Conservation (phyloP, 2,797 vertebrate genomes). For the Yasuhikotakia modesta region DNA sequence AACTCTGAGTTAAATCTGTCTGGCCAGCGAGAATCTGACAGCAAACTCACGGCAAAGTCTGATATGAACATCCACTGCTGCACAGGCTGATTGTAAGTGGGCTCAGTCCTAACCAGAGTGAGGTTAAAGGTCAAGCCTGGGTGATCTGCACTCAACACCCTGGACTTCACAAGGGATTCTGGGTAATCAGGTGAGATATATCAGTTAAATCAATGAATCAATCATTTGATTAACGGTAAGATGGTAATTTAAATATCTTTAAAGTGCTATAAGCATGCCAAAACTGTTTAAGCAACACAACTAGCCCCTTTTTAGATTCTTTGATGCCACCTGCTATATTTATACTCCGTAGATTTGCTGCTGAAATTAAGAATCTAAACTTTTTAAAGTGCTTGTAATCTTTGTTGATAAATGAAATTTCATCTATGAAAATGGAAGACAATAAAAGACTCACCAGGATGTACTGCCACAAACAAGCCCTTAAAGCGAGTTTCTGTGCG, state of each 20-base stretch:
- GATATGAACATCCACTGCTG: conserved; percentile 93
- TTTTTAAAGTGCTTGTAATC: neutral
- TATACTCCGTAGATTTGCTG: neutral
- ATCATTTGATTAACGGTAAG: neutral
- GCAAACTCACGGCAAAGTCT: conserved; percentile 86
- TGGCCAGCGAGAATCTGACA: too few relatives aligned
- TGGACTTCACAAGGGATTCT: conserved; percentile 80
- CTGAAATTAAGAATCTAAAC: neutral
- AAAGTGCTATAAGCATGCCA: too few relatives aligned
- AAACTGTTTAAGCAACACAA: neutral
- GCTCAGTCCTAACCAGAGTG: conserved; percentile 83
- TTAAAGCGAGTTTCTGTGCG: conserved; percentile 89
- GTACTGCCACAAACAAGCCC: conserved; percentile 87
- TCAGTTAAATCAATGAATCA: neutral
- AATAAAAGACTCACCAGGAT: conserved; percentile 71
- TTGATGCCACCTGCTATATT: neutral
- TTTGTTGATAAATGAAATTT: neutral
- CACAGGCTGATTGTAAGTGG: conserved; percentile 85
- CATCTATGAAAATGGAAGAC: neutral
- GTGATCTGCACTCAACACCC: conserved; percentile 86
- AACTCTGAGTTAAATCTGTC: neutral
- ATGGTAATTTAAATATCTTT: neutral
- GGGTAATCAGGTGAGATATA: conserved; percentile 27
- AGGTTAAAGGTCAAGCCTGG: conserved; percentile 88
- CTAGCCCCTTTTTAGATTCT: neutral